Conservation (phyloP, 1,140 invertebrate genomes). For the Aphelinus atriplicis region DNA sequence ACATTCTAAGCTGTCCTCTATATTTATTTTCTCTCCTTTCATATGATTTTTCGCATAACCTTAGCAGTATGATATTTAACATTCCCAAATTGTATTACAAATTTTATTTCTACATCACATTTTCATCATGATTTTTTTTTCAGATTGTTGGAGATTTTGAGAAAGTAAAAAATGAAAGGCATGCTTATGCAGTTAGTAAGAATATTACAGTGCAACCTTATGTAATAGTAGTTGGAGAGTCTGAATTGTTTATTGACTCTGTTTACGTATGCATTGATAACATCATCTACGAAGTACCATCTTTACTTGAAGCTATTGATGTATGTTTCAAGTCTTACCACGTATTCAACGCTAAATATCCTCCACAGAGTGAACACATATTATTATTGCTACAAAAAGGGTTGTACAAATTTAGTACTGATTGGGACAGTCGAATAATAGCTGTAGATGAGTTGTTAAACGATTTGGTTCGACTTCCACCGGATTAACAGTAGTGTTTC, state of each 20-base stretch:
- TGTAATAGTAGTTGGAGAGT: constrained; percentile 39
- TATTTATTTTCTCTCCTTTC: not conserved
- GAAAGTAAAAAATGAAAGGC: not conserved
- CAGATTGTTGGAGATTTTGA: constrained; percentile 11
- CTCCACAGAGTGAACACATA: constrained; percentile 41
- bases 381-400: constrained; percentile 43
- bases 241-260: constrained; percentile 12
- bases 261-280: constrained; percentile 38
- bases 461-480: not conserved
- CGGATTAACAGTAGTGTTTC: not conserved
- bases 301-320: constrained; percentile 40
- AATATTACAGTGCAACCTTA: constrained; percentile 34
- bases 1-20: no score
- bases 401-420: constrained; percentile 41
- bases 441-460: constrained; percentile 34
- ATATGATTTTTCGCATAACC: not conserved
- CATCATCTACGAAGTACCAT: constrained; percentile 30
- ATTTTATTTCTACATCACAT: not conserved
- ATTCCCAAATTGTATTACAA: not conserved
- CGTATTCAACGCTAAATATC: constrained; percentile 38
- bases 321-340: constrained; percentile 43
- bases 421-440: constrained; percentile 42
- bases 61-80: no score
- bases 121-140: not conserved
- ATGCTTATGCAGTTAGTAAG: not conserved